Evolutionary conservation across 1,140 invertebrate genomes (phyloP), one percentile per base, ranked within the genome.

Genomic region (Micrasema minimum): DNA sequence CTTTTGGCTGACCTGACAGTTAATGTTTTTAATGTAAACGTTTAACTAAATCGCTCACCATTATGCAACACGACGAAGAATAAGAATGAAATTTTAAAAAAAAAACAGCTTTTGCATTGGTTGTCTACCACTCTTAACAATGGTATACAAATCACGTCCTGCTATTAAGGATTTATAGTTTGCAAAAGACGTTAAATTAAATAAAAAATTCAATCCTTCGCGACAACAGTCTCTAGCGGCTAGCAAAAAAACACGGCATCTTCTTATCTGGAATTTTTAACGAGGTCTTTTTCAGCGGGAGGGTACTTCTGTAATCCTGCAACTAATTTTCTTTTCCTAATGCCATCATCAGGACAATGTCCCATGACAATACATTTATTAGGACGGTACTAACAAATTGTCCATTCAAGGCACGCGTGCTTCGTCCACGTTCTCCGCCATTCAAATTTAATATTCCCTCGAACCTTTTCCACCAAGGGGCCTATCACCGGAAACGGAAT

Each of bases 401-500:
- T 23, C 45, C 14, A 64, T 64, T 64, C 59, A 11, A 12, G 22
- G 41, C 59, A 64, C 59, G 59, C 59, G 59, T 64, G 59, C 59
- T 62, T 23, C 3, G 66, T 37, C 23, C 53, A 68, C 71, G 71
- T 72, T 66, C 61, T 53, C 64, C 66, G 65, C 66, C 45, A 59
- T 50, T 64, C 50, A 69, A 73, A 69, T 73, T 73, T 57, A 73
- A 73, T 73, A 73, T 73, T 69, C 71, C 61, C 65, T 50, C 48
- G 31, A 23, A 51, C 62, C 57, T 46, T n/a, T 50, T 20, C 62
- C 6, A 38, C 22, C 41, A 22, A 41, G 20, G 16, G 57, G 59
- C 59, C 61, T 38, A 61, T 66, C 62, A 66, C 26, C 45, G 31
- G 51, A 66, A 62, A 71, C 50, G 38, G 62, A 67, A 72, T 72